phyloP scores from a whole-genome alignment of 1,140 invertebrate genomes.

The Dendrolimus kikuchii region DNA sequence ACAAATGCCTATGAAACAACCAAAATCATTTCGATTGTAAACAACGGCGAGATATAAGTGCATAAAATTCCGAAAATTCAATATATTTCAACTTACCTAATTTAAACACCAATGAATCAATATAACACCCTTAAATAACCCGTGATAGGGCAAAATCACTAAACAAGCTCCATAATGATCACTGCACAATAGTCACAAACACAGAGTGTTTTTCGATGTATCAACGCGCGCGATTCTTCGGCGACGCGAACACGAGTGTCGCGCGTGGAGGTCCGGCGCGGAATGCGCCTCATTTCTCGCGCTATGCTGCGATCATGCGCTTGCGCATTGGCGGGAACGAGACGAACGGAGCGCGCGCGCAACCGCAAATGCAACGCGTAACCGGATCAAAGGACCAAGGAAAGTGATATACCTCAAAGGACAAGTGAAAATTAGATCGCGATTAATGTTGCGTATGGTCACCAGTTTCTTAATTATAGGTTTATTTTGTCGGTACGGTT shows the following conservation, averaged over 20 bases:
- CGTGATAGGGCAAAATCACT: slow-evolving; percentile 46
- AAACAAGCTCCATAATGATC: slow-evolving; percentile 49
- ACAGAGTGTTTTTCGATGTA: slow-evolving; percentile 15
- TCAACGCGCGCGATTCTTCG: slow-evolving; percentile 38
- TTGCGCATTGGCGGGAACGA: slow-evolving; percentile 8
- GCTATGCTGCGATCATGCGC: slow-evolving; percentile 33
- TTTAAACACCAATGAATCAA: slow-evolving; percentile 17
- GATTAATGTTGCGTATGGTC: no score
- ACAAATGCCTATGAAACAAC: no score
- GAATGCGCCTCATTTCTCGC: slow-evolving; percentile 8
- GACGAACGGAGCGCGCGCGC: no score
- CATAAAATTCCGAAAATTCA: slow-evolving; percentile 24
- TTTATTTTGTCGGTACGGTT: no score
- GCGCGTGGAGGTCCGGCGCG: slow-evolving; percentile 56
- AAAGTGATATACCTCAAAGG: no score
- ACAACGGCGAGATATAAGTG: neutral
- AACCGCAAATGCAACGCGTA: no score
- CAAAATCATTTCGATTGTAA: no score
- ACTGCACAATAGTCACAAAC: slow-evolving; percentile 48
- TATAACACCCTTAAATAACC: slow-evolving; percentile 22
- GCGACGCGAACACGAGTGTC: slow-evolving; percentile 52
- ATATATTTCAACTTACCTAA: slow-evolving; percentile 33
- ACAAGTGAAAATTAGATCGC: no score
- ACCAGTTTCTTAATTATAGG: no score
- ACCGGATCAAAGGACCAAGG: no score